Base-by-base conservation (phyloP, 2,113 vertebrate genomes). In the Synchiropus splendidus region DNA sequence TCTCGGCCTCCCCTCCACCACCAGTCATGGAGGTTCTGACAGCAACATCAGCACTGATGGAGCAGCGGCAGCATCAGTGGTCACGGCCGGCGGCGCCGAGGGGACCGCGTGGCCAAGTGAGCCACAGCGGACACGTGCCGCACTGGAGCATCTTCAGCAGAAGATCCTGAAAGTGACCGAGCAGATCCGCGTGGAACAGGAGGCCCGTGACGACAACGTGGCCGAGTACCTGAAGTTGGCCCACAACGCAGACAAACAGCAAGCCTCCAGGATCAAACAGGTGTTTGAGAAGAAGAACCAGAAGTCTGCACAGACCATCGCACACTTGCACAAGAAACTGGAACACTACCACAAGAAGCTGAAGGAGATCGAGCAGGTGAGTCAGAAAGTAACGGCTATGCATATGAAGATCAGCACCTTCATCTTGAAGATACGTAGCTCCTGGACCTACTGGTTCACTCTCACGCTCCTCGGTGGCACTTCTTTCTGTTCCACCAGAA, bases 261-360 rank as follows among this genome's bases (percentile, higher is more conserved):
- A 99, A 75, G 94, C 88, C 1, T 88, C 89, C 0, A 88, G 95
- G 57, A 98, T 99, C 85, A 98, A 97, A 77, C 94, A 99, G 78
- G 95, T 99, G 43, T 99, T 99, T 0, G 95, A 99, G 85, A 98
- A 99, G 85, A 99, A 99, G 84, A 99, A 99, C 70, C 95, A 99
- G 82, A 99, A 96, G 53, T 99, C 95, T 0, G 95, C 95, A 0
- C 93, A 97, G 85, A 95, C 89, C 59, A 98, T 99, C 2, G 89
- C 94, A 0, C 94, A 99, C 74, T 81, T 99, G 73, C 92, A 99
- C 85, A 97, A 97, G 80, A 99, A 99, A 51, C 81, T 99, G 15
- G 94, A 97, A 70, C 92, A 97, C 80, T 97, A 91, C 78, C 93
- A 92, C 75, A 91, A 86, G 78, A 94, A 96, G 75, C 87, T 99